Evolutionary conservation across 2,113 vertebrate genomes (phyloP).

Genomic region (Tichodroma muraria): DNA sequence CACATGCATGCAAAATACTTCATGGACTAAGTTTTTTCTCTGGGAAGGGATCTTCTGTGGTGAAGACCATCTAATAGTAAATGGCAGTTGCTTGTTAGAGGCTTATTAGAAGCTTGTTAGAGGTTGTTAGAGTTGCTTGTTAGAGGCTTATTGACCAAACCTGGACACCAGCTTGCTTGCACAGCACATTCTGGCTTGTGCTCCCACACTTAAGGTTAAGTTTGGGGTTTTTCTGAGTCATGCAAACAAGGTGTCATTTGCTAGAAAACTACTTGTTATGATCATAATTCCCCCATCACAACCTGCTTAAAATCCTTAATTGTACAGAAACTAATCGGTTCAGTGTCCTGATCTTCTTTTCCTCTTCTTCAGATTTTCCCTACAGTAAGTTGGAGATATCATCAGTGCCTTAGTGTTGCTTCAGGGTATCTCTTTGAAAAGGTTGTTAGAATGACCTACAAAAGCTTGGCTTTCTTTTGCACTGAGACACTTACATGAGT

Average conservation of each 20-base stretch:
- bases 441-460: background rate
- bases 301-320: background rate
- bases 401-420: background rate
- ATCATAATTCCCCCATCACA: background rate
- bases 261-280: background rate
- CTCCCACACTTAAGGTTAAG: background rate
- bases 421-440: background rate
- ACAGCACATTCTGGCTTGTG: background rate
- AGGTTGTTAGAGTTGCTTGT: background rate
- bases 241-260: background rate
- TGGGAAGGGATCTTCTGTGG: background rate
- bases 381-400: background rate
- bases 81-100: background rate
- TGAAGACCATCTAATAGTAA: background rate
- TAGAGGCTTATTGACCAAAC: background rate
- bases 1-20: background rate
- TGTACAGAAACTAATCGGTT: background rate
- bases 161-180: background rate
- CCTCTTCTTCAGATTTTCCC: background rate
- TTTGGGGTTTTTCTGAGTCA: rapidly evolving
- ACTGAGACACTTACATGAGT: background rate
- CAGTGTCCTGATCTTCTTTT: background rate
- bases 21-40: background rate
- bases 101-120: no score
- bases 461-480: background rate